Conservation (phyloP, 2,797 vertebrate genomes). For the Buphagus erythrorhynchus region DNA sequence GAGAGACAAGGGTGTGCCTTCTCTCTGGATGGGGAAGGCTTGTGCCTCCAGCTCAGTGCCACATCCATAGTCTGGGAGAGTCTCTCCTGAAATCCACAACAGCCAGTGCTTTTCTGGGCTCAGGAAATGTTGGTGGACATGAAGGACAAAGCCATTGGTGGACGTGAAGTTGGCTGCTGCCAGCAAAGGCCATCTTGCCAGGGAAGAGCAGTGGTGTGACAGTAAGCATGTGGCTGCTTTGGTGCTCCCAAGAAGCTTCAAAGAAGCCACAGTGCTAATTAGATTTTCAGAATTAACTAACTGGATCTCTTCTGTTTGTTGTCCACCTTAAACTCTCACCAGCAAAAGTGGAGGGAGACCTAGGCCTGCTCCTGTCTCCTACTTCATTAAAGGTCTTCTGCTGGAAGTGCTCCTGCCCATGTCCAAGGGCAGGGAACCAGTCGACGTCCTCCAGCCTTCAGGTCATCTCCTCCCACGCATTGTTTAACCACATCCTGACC, state of each 20-base stretch:
- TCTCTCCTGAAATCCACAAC: neutral
- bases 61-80: neutral
- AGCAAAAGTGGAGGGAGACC: neutral
- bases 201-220: neutral
- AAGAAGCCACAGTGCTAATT: neutral
- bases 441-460: neutral
- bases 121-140: neutral
- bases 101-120: neutral
- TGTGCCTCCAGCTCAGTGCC: neutral
- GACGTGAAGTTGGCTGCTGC: neutral
- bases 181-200: neutral
- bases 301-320: neutral
- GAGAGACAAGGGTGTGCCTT: rapidly evolving
- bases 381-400: neutral
- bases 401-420: neutral
- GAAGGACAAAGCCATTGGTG: neutral
- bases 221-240: neutral
- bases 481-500: neutral
- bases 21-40: neutral
- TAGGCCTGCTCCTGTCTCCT: neutral
- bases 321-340: neutral
- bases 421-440: neutral
- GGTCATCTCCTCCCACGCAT: neutral
- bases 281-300: neutral
- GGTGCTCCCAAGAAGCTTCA: neutral